Percentiles rank a stretch among this genome's conserved stretches.
Conservation (phyloP, 2,888 invertebrate genomes). For the Drymonia ruficornis region DNA sequence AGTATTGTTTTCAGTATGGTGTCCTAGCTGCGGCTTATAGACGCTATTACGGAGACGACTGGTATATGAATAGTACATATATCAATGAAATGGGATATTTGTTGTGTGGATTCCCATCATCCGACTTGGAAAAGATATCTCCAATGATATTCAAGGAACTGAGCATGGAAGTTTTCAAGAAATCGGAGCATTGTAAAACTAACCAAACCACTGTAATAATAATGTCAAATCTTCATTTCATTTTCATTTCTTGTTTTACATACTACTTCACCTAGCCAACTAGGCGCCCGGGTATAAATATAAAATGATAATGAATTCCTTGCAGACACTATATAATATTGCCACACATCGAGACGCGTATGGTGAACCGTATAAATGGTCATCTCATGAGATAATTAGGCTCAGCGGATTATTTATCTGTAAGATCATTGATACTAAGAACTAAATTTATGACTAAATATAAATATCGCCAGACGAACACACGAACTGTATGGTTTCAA, state of each 20-base stretch:
- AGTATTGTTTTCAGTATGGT: constrained; percentile 54
- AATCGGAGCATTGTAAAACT: constrained; percentile 56
- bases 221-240: too few species aligned
- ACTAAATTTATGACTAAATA: too few species aligned
- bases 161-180: constrained; percentile 56
- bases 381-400: constrained; percentile 67
- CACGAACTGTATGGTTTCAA: too few species aligned
- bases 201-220: constrained; percentile 62
- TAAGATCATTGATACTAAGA: constrained; percentile 38
- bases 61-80: constrained; percentile 60
- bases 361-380: constrained; percentile 71
- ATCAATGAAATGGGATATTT: constrained; percentile 72
- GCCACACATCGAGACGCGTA: constrained; percentile 67
- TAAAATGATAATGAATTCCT: too few species aligned
- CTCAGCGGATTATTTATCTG: constrained; percentile 62
- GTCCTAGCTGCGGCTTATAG: constrained; percentile 68
- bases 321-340: constrained; percentile 68
- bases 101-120: constrained; percentile 70
- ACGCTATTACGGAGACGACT: constrained; percentile 65
- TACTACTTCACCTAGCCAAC: too few species aligned
- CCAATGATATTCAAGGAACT: constrained; percentile 63
- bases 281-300: too few species aligned
- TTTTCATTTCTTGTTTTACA: too few species aligned
- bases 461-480: too few species aligned
- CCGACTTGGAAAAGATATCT: constrained; percentile 60